Evolutionary conservation across 2,113 vertebrate genomes (phyloP).

Genomic region (Pluvialis apricaria): DNA sequence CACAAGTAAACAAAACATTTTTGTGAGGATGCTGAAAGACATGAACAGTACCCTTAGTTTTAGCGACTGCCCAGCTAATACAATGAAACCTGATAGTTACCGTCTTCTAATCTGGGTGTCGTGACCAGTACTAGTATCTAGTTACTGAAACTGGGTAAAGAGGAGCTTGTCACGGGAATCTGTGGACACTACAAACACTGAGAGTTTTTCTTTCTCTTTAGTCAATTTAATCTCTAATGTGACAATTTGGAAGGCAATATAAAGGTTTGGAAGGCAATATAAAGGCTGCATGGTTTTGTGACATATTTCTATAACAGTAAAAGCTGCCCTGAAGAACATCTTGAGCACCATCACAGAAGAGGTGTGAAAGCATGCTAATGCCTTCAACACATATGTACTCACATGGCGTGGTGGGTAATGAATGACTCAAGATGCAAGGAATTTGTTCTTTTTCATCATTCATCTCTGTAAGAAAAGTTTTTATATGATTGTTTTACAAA

Average conservation of each 20-base stretch:
- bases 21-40: not conserved
- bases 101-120: not conserved
- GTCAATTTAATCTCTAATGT: not conserved
- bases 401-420: accelerated
- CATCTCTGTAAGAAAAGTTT: not conserved
- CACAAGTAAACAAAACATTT: constrained; percentile 23
- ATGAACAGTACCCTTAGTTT: not conserved
- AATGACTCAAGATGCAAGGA: not conserved
- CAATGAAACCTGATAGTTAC: not conserved
- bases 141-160: not conserved
- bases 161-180: accelerated
- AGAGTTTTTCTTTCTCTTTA: not conserved
- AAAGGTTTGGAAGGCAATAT: not conserved
- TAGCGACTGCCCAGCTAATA: not conserved
- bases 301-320: not conserved
- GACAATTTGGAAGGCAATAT: not conserved
- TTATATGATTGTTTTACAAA: not conserved
- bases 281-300: not conserved
- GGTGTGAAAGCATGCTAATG: not conserved
- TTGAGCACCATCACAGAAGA: not conserved
- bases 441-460: not conserved
- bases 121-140: not conserved
- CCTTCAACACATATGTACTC: not conserved
- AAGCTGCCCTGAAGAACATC: not conserved
- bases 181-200: not conserved